Evolutionary conservation across 1,140 invertebrate species (phyloP).

Genomic region (Meloidogyne hapla): DNA sequence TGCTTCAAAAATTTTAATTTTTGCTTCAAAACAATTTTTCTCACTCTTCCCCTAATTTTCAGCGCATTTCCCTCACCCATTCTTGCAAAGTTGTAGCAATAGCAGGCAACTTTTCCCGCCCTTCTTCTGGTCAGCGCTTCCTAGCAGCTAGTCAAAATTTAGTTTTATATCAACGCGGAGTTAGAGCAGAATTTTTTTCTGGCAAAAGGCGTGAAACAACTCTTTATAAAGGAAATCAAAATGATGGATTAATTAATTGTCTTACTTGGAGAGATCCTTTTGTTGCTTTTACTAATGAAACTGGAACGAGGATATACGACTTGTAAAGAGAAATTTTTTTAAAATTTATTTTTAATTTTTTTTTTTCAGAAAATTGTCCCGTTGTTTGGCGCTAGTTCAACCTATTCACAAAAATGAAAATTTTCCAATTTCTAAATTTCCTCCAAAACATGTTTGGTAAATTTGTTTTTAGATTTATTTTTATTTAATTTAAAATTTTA

Average conservation of each 20-base stretch:
- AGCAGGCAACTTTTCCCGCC: constrained; percentile 45
- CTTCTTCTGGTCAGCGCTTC: constrained; percentile 48
- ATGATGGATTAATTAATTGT: constrained; percentile 50
- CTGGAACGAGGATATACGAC: constrained; percentile 59
- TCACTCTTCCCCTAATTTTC: not conserved
- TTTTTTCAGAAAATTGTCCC: constrained; percentile 36
- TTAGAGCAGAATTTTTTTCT: constrained; percentile 38
- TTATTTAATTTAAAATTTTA: not conserved
- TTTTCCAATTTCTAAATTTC: constrained; percentile 34
- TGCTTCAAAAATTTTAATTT: not conserved
- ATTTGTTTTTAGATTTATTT: not conserved
- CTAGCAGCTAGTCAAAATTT: constrained; percentile 46
- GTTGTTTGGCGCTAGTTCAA: constrained; percentile 52
- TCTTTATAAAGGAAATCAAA: constrained; percentile 51
- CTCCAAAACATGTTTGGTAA: constrained; percentile 15
- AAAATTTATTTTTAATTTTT: not conserved
- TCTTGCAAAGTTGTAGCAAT: constrained; percentile 53
- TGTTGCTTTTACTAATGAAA: constrained; percentile 61
- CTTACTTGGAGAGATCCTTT: constrained; percentile 49
- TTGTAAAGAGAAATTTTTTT: constrained; percentile 29
- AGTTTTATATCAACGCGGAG: constrained; percentile 48
- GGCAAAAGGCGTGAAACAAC: constrained; percentile 34
- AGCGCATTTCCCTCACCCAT: constrained; percentile 19
- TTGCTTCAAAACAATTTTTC: not conserved
- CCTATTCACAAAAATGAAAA: constrained; percentile 46